phyloP scores from a whole-genome alignment of 2,113 vertebrate genomes.

The Tachysurus vachellii region DNA sequence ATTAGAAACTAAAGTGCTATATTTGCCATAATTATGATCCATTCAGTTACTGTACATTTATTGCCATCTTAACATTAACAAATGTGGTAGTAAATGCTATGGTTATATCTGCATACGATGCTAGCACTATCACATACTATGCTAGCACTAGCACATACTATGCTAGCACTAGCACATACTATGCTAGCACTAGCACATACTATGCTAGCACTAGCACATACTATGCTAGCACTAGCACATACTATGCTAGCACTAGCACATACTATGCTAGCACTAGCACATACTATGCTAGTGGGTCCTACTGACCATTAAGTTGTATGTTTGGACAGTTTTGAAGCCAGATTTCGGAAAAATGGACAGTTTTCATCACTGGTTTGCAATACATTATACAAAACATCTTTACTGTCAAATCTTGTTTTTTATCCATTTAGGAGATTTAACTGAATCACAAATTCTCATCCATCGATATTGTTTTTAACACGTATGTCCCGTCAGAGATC shows the following conservation, averaged over 20 bases:
- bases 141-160: background rate
- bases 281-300: no score
- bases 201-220: background rate
- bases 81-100: background rate
- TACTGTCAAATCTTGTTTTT: background rate
- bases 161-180: background rate
- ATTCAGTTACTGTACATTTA: background rate
- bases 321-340: background rate
- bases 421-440: background rate
- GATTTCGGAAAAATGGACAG: background rate
- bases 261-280: background rate
- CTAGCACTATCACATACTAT: background rate
- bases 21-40: background rate
- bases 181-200: background rate
- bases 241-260: background rate
- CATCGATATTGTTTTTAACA: background rate
- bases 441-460: background rate
- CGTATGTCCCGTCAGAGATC: constrained; percentile 77
- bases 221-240: background rate
- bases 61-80: background rate
- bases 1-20: background rate
- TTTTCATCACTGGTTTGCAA: background rate
- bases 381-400: background rate
- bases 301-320: background rate
- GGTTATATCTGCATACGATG: background rate